Evolutionary conservation across 1,140 invertebrate species (phyloP), one percentile per base, ranked within the genome.

Genomic region (Drosophila malerkotliana): DNA sequence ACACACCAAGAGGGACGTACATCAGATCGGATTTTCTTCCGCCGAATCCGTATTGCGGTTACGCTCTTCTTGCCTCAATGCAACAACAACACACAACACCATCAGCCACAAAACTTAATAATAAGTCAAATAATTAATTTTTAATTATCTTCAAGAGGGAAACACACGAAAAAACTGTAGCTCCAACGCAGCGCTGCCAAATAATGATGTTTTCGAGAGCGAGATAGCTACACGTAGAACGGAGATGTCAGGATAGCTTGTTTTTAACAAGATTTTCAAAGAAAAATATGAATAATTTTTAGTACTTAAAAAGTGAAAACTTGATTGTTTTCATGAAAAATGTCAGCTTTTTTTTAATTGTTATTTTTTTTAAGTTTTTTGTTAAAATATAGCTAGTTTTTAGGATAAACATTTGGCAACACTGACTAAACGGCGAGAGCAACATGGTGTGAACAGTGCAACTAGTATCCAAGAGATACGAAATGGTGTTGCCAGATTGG

Each of bases 41-140:
- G 56, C 62, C 52, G 55, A 72, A 87, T 85, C 63, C 52, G 68
- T 77, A 81, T 44, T 66, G 54, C 76, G 47, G 54, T 72, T 63
- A 45, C 18, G 60, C 37, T 64, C 21, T 51, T 63, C 63, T 53
- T 14, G 49, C 56, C 52, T 69, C 69, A 57, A 73, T 84, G 47
- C 34, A 54, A 37, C 80, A 64, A 51, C 60, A 61, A 28, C 67
- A 55, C 28, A 44, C 37, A 54, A 67, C 52, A 72, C 54, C 56
- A 53, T 41, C 53, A 45, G 55, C 52, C 66, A 74, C 79, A 72
- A 52, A 88, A 88, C 83, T 83, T 88, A 89, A 88, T 89, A 77
- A 88, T 89, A 89, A 88, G 72, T 77, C 72, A 88, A 83, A 87
- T 87, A 88, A 89, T 89, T 89, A 77, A 83, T 79, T 83, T 88